Evolutionary conservation across 2,113 vertebrate species (phyloP).

Genomic region (Struthidea cinerea): DNA sequence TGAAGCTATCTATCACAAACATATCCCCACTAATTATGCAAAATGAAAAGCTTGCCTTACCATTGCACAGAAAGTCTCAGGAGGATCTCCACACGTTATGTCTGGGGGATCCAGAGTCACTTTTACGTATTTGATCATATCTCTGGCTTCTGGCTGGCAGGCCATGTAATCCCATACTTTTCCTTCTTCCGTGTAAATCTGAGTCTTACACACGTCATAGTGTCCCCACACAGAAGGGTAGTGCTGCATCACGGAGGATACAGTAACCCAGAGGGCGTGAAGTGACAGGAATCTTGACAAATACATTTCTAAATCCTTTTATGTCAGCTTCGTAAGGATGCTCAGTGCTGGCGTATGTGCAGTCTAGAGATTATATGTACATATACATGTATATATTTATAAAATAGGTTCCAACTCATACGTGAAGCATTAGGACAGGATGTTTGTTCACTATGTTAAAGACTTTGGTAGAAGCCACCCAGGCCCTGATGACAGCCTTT

Average conservation of each 20-base stretch:
- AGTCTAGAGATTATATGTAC: conserved; percentile 23
- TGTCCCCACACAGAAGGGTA: conserved; percentile 95
- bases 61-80: conserved; percentile 95
- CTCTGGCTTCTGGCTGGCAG: conserved; percentile 94
- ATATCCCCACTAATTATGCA: not conserved
- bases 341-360: not conserved
- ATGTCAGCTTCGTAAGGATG: not conserved
- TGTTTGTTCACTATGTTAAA: conserved; percentile 26
- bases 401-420: conserved; percentile 56
- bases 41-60: conserved; percentile 77
- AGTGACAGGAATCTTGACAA: conserved; percentile 86
- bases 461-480: conserved; percentile 72
- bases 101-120: conserved; percentile 92
- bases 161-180: conserved; percentile 99
- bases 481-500: conserved; percentile 62
- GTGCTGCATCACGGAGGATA: conserved; percentile 89
- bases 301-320: conserved; percentile 84
- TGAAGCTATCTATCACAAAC: not conserved
- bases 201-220: conserved; percentile 96
- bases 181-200: conserved; percentile 92
- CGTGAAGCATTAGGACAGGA: conserved; percentile 5
- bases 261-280: conserved; percentile 86
- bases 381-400: not conserved
- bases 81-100: conserved; percentile 96
- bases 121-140: conserved; percentile 96